Percentiles rank a stretch among this genome's conserved stretches.
Conservation (phyloP, 2,113 vertebrate genomes). For the Scopus umbretta region DNA sequence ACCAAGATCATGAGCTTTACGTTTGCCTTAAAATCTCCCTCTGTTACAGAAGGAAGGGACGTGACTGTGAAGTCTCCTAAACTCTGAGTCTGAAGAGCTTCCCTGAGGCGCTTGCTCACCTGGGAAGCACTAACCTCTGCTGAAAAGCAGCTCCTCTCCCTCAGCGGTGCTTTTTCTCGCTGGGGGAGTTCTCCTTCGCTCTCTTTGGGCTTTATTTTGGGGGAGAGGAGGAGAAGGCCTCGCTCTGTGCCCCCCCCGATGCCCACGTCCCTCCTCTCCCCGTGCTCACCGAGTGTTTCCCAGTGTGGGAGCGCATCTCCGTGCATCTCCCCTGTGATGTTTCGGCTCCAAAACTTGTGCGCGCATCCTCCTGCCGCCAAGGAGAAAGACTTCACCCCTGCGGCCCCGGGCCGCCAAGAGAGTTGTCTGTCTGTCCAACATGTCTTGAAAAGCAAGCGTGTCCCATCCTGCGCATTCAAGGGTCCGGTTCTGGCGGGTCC, state of each 20-base stretch:
- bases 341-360: neutral
- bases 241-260: fast-evolving
- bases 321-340: neutral
- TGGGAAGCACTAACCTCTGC: neutral
- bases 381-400: neutral
- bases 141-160: neutral
- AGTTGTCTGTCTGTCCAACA: neutral
- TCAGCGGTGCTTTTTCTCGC: neutral
- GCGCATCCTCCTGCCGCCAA: neutral
- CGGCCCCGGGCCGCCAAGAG: fast-evolving
- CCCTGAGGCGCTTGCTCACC: fast-evolving
- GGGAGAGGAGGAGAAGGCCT: neutral
- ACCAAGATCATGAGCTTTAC: fast-evolving
- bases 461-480: fast-evolving
- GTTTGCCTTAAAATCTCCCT: neutral
- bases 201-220: neutral
- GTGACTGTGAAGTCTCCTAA: neutral
- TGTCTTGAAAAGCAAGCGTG: neutral
- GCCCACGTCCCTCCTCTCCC: fast-evolving
- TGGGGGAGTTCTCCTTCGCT: neutral
- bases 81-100: neutral
- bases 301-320: neutral
- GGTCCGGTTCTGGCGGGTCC: fast-evolving
- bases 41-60: neutral
- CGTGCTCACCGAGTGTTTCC: neutral